Evolutionary conservation across 2,113 vertebrate genomes (phyloP).

Genomic region (Lepisosteus oculatus): DNA sequence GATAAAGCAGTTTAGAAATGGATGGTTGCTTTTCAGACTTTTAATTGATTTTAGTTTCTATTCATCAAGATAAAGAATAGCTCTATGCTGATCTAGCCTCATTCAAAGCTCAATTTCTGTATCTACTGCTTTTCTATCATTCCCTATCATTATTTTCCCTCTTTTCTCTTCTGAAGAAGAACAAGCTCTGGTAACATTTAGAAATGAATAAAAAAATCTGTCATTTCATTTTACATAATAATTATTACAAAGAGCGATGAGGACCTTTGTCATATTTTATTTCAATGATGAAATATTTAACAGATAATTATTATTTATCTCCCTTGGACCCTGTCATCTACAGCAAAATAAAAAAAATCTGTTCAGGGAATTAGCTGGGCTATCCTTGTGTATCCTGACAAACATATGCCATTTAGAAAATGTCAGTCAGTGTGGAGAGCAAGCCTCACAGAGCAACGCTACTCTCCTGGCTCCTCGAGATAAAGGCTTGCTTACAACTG

Average conservation of each 20-base stretch:
- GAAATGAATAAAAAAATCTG: not conserved
- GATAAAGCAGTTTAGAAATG: too few species aligned
- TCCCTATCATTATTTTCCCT: not conserved
- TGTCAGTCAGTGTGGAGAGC: conserved; percentile 19
- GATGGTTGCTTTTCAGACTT: too few species aligned
- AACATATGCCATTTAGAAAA: conserved; percentile 37
- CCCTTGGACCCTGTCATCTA: not conserved
- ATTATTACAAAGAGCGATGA: not conserved
- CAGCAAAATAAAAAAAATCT: not conserved
- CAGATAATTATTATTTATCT: conserved; percentile 14
- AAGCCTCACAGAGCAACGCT: not conserved
- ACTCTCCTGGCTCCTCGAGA: conserved; percentile 1
- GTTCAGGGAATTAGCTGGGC: not conserved
- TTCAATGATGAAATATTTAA: not conserved
- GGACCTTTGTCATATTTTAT: conserved; percentile 21
- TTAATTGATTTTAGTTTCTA: too few species aligned
- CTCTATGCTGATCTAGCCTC: too few species aligned
- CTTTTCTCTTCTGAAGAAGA: not conserved
- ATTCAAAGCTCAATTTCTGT: too few species aligned
- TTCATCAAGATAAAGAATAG: too few species aligned
- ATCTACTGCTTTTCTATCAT: not conserved
- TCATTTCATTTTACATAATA: conserved; percentile 9
- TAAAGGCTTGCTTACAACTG: not conserved
- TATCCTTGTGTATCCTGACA: conserved; percentile 4
- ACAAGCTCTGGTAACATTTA: not conserved